phyloP scores from a whole-genome alignment of 2,797 vertebrate species.

The Halcyon badia region DNA sequence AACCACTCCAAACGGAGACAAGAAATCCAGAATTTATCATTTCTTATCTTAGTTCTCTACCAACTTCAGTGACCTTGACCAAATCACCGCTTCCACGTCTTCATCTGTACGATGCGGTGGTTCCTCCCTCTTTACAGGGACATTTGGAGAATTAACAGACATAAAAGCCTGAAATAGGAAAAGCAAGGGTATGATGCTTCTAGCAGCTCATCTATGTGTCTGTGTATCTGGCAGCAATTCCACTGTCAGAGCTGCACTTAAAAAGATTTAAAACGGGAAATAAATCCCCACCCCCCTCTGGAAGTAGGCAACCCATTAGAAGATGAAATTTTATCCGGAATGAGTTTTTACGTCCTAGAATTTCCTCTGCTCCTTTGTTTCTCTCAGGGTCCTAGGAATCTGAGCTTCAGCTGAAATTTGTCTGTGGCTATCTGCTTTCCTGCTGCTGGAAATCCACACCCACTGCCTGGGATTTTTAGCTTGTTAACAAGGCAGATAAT shows the following conservation, averaged over 20 bases:
- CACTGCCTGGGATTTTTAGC: neutral
- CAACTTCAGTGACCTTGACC: neutral
- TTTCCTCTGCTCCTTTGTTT: neutral
- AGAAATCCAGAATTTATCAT: neutral
- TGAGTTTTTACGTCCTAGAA: neutral
- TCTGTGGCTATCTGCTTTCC: neutral
- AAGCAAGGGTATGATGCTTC: neutral
- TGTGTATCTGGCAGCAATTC: neutral
- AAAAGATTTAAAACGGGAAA: neutral
- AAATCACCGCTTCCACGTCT: neutral
- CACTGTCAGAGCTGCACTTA: neutral
- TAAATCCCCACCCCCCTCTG: neutral
- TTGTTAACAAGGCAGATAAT: neutral
- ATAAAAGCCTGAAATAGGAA: neutral
- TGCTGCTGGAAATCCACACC: neutral
- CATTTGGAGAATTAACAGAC: neutral
- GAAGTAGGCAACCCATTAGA: neutral
- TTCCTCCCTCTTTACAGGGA: neutral
- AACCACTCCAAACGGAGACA: fast-evolving
- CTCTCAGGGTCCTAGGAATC: neutral
- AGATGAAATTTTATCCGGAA: neutral
- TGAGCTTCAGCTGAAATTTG: neutral
- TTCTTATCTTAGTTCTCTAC: neutral
- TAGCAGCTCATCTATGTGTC: neutral
- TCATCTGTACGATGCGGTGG: too few relatives aligned